Conservation (phyloP, 1,140 invertebrate species). For the Ceratosolen fusciceps region DNA sequence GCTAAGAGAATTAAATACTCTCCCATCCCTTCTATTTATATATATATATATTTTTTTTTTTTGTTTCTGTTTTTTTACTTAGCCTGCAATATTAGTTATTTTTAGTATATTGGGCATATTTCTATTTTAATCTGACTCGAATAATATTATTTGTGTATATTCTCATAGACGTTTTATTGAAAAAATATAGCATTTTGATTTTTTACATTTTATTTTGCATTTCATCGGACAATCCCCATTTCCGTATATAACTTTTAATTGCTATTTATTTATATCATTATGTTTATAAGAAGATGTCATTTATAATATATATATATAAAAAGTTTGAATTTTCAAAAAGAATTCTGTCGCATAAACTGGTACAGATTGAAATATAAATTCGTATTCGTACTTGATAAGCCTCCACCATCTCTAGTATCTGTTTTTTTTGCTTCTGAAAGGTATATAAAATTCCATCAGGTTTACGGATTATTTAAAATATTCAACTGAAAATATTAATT, state of each 20-base stretch:
- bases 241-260: no score
- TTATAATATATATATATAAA: not conserved
- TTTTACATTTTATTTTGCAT: no score
- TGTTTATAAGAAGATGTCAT: not conserved
- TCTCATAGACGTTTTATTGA: no score
- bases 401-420: not conserved
- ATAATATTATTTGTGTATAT: no score
- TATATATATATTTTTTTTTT: not conserved
- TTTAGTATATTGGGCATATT: no score
- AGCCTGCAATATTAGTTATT: not conserved
- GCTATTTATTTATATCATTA: not conserved
- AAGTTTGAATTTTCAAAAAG: not conserved
- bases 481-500: not conserved
- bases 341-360: not conserved
- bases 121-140: no score
- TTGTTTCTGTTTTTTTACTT: not conserved
- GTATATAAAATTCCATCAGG: not conserved
- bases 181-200: no score
- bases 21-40: not conserved
- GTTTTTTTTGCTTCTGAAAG: not conserved
- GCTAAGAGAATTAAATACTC: not conserved
- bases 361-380: slow-evolving; percentile 13
- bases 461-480: not conserved
- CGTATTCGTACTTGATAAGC: not conserved
- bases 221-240: no score